A percentile compares a stretch with the other conserved stretches of the same genome.
These are phyloP conservation scores for Acropternis orthonyx DNA, from an alignment of 2,797 vertebrate genomes.

Conservation along the genomic window DNA sequence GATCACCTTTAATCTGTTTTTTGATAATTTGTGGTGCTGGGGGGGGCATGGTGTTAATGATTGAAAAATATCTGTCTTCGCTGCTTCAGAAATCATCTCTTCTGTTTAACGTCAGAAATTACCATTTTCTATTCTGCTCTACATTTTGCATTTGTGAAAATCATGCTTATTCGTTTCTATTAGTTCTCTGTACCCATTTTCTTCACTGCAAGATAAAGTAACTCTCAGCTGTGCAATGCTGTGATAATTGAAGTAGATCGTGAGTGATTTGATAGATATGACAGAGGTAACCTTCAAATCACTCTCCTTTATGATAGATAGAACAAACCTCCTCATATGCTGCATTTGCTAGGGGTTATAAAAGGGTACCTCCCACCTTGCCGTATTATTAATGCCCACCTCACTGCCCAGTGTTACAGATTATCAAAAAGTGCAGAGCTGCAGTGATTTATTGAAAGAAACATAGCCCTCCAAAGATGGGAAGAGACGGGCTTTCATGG, in stretches of 20 bases:
- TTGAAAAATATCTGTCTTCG: not conserved
- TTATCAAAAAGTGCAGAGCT: not conserved
- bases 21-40: not conserved
- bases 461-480: not conserved
- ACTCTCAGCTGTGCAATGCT: constrained; percentile 4
- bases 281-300: constrained; percentile 43
- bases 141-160: not conserved
- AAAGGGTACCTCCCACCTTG: not conserved
- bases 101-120: constrained; percentile 3
- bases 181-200: constrained; percentile 2
- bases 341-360: not conserved
- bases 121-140: not conserved
- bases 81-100: not conserved
- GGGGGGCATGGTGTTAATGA: not conserved
- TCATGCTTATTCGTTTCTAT: not conserved
- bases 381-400: not conserved
- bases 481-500: not conserved
- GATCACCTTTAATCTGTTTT: not conserved
- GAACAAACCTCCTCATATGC: not conserved
- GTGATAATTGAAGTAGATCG: constrained; percentile 46
- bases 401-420: not conserved
- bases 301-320: not conserved
- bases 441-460: not conserved
- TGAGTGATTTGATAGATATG: constrained; percentile 31
- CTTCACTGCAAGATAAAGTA: constrained; percentile 40